Conservation (phyloP, 1,140 invertebrate genomes). For the Drosophila gunungcola region DNA sequence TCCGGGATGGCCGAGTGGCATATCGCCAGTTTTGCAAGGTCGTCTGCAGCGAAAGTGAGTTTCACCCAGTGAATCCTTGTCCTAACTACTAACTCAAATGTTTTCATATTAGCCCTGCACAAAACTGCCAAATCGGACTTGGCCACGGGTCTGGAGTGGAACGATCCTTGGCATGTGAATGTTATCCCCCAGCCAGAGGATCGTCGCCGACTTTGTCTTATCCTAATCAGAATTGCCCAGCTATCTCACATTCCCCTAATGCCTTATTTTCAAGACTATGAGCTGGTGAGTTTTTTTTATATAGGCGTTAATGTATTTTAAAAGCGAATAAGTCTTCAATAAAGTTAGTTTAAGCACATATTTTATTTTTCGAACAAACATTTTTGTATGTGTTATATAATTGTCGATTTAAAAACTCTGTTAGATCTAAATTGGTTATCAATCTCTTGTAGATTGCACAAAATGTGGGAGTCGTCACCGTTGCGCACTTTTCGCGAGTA, state of each 20-base stretch:
- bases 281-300: constrained; percentile 85
- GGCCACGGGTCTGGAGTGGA: constrained; percentile 87
- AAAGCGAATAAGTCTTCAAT: too few relatives aligned
- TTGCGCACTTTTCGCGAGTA: constrained; percentile 89
- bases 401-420: too few relatives aligned
- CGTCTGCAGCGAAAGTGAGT: constrained; percentile 87
- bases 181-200: constrained; percentile 87
- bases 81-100: neutral
- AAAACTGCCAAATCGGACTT: constrained; percentile 85
- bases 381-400: too few relatives aligned
- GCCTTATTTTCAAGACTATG: constrained; percentile 91
- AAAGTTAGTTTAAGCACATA: too few relatives aligned
- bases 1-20: constrained; percentile 89
- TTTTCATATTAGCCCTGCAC: constrained; percentile 51
- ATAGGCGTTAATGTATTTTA: too few relatives aligned
- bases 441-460: constrained; percentile 87
- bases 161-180: constrained; percentile 87
- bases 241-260: constrained; percentile 86
- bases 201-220: constrained; percentile 87
- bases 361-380: too few relatives aligned
- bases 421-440: too few relatives aligned
- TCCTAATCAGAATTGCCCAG: constrained; percentile 89
- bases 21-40: constrained; percentile 90
- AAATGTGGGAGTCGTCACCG: constrained; percentile 89
- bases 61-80: neutral